Evolutionary conservation across 2,113 vertebrate genomes (phyloP), one percentile per base, ranked within the genome.

Genomic region (Tragelaphus strepsiceros): DNA sequence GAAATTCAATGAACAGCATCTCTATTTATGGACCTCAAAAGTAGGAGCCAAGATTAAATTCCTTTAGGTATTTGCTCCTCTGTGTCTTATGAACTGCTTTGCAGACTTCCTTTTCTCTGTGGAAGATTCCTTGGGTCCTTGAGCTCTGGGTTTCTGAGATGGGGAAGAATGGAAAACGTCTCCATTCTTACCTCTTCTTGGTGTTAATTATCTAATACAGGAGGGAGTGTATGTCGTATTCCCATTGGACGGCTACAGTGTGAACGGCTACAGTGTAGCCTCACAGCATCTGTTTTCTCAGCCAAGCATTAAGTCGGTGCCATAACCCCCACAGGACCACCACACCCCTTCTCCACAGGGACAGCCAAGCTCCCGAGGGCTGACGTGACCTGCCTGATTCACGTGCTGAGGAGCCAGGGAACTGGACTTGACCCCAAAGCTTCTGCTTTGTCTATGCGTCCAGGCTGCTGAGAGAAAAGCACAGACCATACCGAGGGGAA

Each of bases 11-110:
- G 77, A 67, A 62, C 24, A 0, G 80, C 54, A 21, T 95, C 91
- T 96, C 94, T 96, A 43, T 88, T 92, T 85, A 49, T 64, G 43
- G 26, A 43, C 95, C 43, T 81, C 81, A 53, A n/a, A 88, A 91
- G 51, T 19, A 62, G 83, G 35, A 85, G 71, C 58, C 56, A 56
- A 86, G 91, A 87, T 94, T 71, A 86, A 95, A 78, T 81, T 74
- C 58, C 62, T 61, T 46, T 56, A 86, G 77, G 8, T 87, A 26
- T 61, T 58, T 78, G 74, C 71, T 85, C 80, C 53, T 84, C 43
- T 5, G 2, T 58, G 17, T 30, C 88, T 95, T 22, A 46, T 46
- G 77, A 58, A 74, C 53, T 39, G 8, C 74, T 92, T 80, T 51
- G 56, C 15, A 35, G 43, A 39, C 61, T 91, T 16, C 6, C 30